Evolutionary conservation across 2,888 invertebrate genomes (phyloP).

Genomic region (Biston stratarius): DNA sequence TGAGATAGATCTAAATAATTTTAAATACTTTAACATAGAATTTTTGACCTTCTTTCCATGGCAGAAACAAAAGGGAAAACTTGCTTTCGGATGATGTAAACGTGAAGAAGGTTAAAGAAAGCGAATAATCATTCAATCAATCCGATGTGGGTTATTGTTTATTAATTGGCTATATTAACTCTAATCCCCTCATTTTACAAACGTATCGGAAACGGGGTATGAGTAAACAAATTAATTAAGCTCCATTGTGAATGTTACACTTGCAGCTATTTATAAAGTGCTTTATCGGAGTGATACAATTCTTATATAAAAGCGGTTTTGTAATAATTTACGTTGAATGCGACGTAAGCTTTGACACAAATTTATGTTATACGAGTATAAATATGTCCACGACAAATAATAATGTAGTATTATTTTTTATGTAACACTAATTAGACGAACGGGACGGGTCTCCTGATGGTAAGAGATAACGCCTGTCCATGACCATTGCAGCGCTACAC

Average conservation of each 20-base stretch:
- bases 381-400: neutral
- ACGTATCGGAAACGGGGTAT: conserved; percentile 40
- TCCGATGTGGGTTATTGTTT: conserved; percentile 3
- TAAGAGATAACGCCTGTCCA: too few species aligned
- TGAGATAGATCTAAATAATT: too few species aligned
- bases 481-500: too few species aligned
- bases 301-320: conserved; percentile 12
- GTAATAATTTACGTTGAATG: conserved; percentile 22
- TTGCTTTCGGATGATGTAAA: too few species aligned
- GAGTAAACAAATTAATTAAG: conserved; percentile 56
- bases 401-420: too few species aligned
- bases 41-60: too few species aligned
- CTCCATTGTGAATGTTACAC: conserved; percentile 34
- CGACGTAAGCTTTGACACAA: neutral
- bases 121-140: neutral
- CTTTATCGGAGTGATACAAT: conserved; percentile 32
- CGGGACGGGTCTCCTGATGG: too few species aligned
- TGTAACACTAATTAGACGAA: too few species aligned
- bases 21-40: too few species aligned
- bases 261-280: conserved; percentile 46
- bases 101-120: too few species aligned
- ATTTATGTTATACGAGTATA: neutral
- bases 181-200: conserved; percentile 1
- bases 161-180: conserved; percentile 2
- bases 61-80: too few species aligned